These are phyloP conservation scores for Peromyscus polionotus DNA, from an alignment of 2,113 vertebrate genomes.

Conservation along the genomic window DNA sequence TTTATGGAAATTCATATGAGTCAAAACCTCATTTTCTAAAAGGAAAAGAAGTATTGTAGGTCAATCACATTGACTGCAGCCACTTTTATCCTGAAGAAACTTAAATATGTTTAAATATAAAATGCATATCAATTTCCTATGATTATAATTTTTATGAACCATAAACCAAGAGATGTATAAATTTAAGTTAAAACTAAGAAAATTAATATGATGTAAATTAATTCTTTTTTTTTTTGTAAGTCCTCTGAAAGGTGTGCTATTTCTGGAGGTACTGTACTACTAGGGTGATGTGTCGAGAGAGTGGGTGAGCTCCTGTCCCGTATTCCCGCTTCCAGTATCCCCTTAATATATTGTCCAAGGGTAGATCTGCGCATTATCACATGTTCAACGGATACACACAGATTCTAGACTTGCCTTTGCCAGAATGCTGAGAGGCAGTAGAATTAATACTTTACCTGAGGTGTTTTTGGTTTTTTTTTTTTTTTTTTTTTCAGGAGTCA, in stretches of 20 bases:
- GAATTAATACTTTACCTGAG: not conserved
- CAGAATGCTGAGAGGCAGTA: not conserved
- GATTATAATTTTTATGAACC: not conserved
- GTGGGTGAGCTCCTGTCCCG: not conserved
- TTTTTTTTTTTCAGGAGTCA: not conserved
- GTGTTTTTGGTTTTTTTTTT: too few species aligned
- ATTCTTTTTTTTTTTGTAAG: not conserved
- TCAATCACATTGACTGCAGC: not conserved
- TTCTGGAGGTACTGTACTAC: not conserved
- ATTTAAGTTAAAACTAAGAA: slow-evolving; percentile 37
- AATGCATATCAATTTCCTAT: not conserved
- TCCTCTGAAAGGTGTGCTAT: not conserved
- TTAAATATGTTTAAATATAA: slow-evolving; percentile 16
- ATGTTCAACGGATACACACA: not conserved
- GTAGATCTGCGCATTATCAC: not conserved
- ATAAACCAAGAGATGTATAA: not conserved
- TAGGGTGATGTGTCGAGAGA: not conserved
- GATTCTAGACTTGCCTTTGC: not conserved
- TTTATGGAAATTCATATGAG: slow-evolving; percentile 3
- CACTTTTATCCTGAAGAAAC: slow-evolving; percentile 48
- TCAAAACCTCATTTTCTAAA: slow-evolving; percentile 33
- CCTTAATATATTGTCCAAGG: not conserved
- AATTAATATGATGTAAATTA: not conserved
- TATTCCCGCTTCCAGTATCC: not conserved
- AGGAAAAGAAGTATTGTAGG: slow-evolving; percentile 1